Conservation (phyloP, 2,797 vertebrate species). For the Poliocrania exsul region DNA sequence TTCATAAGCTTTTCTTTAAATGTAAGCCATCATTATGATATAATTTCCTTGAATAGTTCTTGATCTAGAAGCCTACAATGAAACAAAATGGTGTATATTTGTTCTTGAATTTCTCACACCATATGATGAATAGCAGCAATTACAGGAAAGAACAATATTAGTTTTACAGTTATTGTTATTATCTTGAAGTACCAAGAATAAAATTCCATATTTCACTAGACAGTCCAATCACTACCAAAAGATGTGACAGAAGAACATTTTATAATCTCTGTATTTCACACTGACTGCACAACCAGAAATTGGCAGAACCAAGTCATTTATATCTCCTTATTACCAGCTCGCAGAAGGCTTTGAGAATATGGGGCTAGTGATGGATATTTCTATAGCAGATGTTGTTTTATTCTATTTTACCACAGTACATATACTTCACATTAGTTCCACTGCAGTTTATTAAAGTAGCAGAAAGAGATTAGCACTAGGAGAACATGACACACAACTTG, state of each 20-base stretch:
- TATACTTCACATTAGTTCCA: constrained; percentile 55
- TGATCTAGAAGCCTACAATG: constrained; percentile 19
- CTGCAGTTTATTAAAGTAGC: constrained; percentile 68
- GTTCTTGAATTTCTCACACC: constrained; percentile 42
- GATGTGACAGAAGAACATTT: constrained; percentile 74
- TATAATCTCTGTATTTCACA: constrained; percentile 73
- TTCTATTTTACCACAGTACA: constrained; percentile 47
- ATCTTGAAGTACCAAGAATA: constrained; percentile 76
- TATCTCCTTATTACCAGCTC: constrained; percentile 76
- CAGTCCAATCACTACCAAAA: constrained; percentile 68
- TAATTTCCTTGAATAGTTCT: constrained; percentile 61
- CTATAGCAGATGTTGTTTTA: constrained; percentile 71
- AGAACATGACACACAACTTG: constrained; percentile 25
- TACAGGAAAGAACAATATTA: constrained; percentile 80
- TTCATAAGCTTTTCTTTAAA: constrained; percentile 49
- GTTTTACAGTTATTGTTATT: constrained; percentile 78
- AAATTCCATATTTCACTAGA: constrained; percentile 74
- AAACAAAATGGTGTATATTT: constrained; percentile 58
- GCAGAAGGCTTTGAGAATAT: constrained; percentile 70
- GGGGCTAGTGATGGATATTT: constrained; percentile 72
- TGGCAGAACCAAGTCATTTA: constrained; percentile 76
- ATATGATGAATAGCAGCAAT: constrained; percentile 78
- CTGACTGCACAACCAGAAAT: constrained; percentile 70
- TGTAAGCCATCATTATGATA: constrained; percentile 38
- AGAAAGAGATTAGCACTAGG: constrained; percentile 36